Conservation (phyloP, 2,888 invertebrate genomes). For the Opisthograptis luteolata region DNA sequence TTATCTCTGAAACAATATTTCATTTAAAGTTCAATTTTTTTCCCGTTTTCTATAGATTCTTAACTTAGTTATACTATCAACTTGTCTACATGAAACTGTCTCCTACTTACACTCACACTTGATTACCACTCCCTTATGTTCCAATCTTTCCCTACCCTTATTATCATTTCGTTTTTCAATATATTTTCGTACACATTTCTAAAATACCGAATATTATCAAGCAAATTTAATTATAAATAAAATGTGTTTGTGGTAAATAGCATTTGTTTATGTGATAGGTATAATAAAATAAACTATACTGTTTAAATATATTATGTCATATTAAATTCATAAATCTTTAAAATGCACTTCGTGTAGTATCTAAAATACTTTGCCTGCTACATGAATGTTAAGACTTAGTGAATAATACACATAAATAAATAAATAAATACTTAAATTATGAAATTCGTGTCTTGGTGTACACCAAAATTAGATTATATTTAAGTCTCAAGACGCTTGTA, state of each 20-base stretch:
- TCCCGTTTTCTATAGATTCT: constrained; percentile 4
- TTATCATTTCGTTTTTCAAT: constrained; percentile 38
- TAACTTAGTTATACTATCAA: constrained; percentile 10
- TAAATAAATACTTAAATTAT: constrained; percentile 51
- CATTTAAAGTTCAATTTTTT: not conserved
- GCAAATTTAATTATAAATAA: constrained; percentile 80
- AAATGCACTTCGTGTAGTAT: constrained; percentile 76
- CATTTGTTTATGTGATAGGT: constrained; percentile 53
- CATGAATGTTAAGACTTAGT: constrained; percentile 67
- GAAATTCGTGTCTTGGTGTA: constrained; percentile 69
- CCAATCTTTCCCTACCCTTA: constrained; percentile 45
- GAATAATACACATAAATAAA: constrained; percentile 50
- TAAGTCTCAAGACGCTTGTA: constrained; percentile 68
- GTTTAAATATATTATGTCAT: constrained; percentile 47
- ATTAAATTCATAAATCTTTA: constrained; percentile 49
- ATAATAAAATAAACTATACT: constrained; percentile 45
- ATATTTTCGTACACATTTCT: constrained; percentile 41
- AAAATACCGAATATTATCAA: constrained; percentile 61
- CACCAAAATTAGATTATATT: constrained; percentile 63
- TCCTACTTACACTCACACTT: constrained; percentile 34
- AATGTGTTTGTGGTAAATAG: constrained; percentile 46
- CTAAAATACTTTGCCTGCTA: constrained; percentile 71
- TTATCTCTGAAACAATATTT: constrained; percentile 8
- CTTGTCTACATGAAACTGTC: constrained; percentile 7
- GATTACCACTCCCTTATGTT: constrained; percentile 45